Evolutionary conservation across 2,888 invertebrate genomes (phyloP), one percentile per base, ranked within the genome.

Genomic region (Acleris laterana): DNA sequence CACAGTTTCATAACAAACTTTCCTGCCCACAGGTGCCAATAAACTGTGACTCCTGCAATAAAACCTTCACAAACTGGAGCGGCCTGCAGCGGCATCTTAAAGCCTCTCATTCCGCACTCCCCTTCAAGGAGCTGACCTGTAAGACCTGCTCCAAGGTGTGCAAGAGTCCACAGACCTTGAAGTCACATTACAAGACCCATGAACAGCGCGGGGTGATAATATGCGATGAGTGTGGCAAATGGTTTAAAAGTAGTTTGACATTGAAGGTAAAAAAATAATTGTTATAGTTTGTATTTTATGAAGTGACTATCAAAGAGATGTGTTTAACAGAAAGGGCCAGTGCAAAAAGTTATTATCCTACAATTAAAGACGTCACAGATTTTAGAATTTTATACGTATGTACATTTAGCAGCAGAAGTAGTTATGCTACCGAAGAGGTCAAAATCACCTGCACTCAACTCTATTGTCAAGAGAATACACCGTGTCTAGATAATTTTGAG

Each of bases 181-280:
- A 78, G 32, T 79, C 80, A 68, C 93, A 93, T 66, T 70, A 80
- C 59, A 83, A 83, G 63, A 74, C 75, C n/a, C 93, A 93, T 59
- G 77, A 73, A 1, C 77, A 83, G 19, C 76, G 81, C 16, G 79
- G 73, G 38, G 55, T 78, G 17, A 79, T 74, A 53, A 82, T 93
- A 17, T 93, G 93, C 62, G 86, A 93, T 70, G 75, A 89, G 1
- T 93, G 93, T 56, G 93, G 93, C 0, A 88, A 83, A 68, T 82
- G 77, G 16, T 86, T 82, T 55, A 81, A 83, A 4, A 81, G 82
- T 2, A 76, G 78, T 38, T 75, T 79, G 68, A 79, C 78, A 60
- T 79, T 90, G 28, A 84, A 81, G 79, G 90, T 88, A 74, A 74
- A 42, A n/a, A 16, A 17, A 32, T 11, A 32, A 1, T 11, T 32